Conservation (phyloP, 1,140 invertebrate genomes). For the Portunus trituberculatus region DNA sequence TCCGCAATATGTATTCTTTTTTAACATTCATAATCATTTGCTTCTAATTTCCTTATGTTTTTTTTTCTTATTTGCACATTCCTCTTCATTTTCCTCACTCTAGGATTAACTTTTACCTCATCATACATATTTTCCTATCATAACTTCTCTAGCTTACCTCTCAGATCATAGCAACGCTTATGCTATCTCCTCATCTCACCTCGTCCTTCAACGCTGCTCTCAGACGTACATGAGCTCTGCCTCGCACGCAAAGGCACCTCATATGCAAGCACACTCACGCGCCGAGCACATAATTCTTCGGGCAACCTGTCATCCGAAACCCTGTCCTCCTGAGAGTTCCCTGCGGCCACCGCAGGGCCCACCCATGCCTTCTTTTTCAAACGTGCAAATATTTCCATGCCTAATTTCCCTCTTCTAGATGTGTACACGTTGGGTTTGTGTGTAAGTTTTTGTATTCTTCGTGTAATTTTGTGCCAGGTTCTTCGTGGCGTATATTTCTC, state of each 20-base stretch:
- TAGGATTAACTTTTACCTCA: too few species aligned
- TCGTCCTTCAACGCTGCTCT: background rate
- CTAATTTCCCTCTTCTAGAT: background rate
- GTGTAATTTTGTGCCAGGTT: background rate
- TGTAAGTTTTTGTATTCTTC: background rate
- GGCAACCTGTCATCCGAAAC: background rate
- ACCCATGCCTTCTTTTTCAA: background rate
- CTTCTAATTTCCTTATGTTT: background rate
- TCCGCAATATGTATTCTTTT: too few species aligned
- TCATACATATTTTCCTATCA: too few species aligned
- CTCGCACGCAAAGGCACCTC: background rate
- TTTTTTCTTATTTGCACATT: background rate
- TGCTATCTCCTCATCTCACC: background rate
- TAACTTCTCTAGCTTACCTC: too few species aligned
- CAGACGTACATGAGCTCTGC: background rate
- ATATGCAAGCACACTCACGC: conserved; percentile 6
- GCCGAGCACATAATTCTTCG: background rate
- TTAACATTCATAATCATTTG: too few species aligned
- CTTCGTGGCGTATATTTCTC: background rate
- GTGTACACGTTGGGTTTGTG: background rate
- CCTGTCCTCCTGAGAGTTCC: background rate
- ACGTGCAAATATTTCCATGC: background rate
- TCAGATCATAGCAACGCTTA: background rate
- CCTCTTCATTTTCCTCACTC: background rate
- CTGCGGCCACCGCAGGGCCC: background rate